A percentile compares a stretch with the other conserved stretches of the same genome.
These are phyloP conservation scores for Premnoplex brunnescens DNA, from an alignment of 2,797 vertebrate genomes.

Conservation along the genomic window DNA sequence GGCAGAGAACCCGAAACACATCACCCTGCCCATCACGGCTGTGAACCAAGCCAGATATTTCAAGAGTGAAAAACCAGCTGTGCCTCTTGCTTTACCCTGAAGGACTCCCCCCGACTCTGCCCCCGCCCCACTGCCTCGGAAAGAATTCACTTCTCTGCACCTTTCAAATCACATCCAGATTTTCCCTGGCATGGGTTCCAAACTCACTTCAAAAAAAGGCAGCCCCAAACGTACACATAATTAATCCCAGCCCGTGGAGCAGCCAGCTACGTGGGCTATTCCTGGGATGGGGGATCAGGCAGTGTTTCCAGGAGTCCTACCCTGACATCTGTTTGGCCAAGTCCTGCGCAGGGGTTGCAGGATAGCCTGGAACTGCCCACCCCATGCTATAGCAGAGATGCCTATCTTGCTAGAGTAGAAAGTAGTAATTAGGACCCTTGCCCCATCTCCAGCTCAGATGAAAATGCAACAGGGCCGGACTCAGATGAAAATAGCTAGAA, in stretches of 20 bases:
- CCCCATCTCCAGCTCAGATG: neutral
- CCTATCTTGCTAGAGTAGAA: neutral
- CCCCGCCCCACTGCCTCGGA: neutral
- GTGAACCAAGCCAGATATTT: neutral
- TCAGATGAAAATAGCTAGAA: neutral
- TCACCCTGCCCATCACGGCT: neutral
- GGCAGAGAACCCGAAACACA: neutral
- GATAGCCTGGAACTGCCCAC: neutral
- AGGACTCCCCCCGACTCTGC: neutral
- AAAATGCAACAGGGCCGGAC: neutral
- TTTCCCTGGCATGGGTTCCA: slow-evolving; percentile 7
- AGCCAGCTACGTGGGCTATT: neutral
- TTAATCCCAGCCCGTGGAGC: slow-evolving; percentile 27
- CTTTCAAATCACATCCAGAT: slow-evolving; percentile 70
- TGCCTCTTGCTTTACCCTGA: neutral
- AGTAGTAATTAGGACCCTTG: neutral
- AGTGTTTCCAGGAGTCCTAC: neutral
- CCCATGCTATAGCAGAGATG: neutral
- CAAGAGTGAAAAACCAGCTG: slow-evolving; percentile 22
- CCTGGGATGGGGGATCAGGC: neutral
- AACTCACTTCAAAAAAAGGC: slow-evolving; percentile 8
- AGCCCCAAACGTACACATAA: neutral
- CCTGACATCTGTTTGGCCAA: neutral
- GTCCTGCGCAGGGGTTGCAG: neutral
- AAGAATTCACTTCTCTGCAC: slow-evolving; percentile 63